Evolutionary conservation across 2,797 vertebrate genomes (phyloP), one percentile per base, ranked within the genome.

Genomic region (Gymnothorax reevesii): DNA sequence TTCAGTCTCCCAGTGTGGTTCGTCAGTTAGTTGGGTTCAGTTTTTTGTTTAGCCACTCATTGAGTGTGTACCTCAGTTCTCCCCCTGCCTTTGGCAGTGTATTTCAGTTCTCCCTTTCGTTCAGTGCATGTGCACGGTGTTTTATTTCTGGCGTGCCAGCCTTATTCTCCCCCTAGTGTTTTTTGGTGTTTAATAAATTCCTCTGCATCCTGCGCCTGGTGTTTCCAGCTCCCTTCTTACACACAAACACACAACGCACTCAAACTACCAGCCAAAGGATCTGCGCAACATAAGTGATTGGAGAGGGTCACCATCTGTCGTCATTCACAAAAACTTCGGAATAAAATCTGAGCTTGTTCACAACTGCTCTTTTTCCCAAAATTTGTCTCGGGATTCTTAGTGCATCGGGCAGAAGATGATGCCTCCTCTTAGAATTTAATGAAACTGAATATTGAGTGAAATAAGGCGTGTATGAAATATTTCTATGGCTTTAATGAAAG

Each of bases 371-470:
- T 87, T 75, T 83, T 83, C 52, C 73, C 33, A 42, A 75, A 75
- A 60, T 77, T 83, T 77, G 25, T 54, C 57, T 85, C 64, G 55
- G 62, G 85, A 42, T 85, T 69, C 84, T 82, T 75, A 82, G 85
- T 85, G 27, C 60, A 82, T 85, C 73, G 77, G 85, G 84, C 84
- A n/a, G 73, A 85, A 85, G 83, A 87, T 83, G 66, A 57, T 54
- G 62, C 62, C 79, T 66, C 80, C 33, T 88, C 84, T 85, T 88
- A 55, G n/a, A 83, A 71, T 83, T 88, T 85, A 85, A 88, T 88
- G 85, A 88, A 88, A 69, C 77, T 42, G 77, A 85, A 85, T 82
- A 85, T 85, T 22, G 71, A 75, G 71, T 62, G 57, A 57, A 69
- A 59, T 83, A 86, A 86, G 71, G 57, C 20, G 62, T 22, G 69